Conservation (phyloP, 2,888 invertebrate genomes). For the Hydrotaea cyrtoneurina region DNA sequence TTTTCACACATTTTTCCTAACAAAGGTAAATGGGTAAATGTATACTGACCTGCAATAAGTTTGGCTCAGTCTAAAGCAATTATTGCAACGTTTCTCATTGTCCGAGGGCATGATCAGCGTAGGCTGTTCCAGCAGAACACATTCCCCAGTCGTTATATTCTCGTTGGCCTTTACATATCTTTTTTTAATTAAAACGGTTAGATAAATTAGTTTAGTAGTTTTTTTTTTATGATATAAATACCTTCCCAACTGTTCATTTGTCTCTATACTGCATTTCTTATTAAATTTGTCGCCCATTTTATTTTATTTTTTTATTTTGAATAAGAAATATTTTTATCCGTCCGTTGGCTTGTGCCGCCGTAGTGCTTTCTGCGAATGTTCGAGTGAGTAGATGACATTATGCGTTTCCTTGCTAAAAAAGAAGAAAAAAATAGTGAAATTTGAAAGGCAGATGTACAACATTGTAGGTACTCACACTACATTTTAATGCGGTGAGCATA, state of each 20-base stretch:
- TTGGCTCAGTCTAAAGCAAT: conserved; percentile 80
- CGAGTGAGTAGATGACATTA: neutral
- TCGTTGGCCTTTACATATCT: conserved; percentile 83
- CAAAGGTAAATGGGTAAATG: no score
- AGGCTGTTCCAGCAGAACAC: conserved; percentile 83
- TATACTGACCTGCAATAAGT: conserved; percentile 75
- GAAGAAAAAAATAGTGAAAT: conserved; percentile 19
- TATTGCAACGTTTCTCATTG: conserved; percentile 81
- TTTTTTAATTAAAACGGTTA: conserved; percentile 69
- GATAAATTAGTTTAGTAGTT: no score
- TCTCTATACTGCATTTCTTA: conserved; percentile 74
- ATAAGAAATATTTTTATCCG: neutral
- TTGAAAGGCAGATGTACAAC: conserved; percentile 21
- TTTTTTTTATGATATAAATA: conserved; percentile 57
- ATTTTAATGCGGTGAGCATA: neutral
- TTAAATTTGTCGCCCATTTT: conserved; percentile 73
- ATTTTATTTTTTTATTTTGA: conserved; percentile 2
- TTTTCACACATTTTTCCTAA: no score
- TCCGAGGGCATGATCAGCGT: conserved; percentile 82
- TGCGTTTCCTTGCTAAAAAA: conserved; percentile 1
- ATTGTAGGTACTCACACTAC: neutral
- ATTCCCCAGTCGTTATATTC: conserved; percentile 83
- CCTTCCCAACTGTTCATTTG: conserved; percentile 76
- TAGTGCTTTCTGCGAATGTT: neutral
- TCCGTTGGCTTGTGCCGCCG: neutral